Percentiles rank a stretch among this genome's conserved stretches.
These are phyloP conservation scores for Neolamprologus toae DNA, from an alignment of 2,113 vertebrate genomes.

Conservation along the genomic window DNA sequence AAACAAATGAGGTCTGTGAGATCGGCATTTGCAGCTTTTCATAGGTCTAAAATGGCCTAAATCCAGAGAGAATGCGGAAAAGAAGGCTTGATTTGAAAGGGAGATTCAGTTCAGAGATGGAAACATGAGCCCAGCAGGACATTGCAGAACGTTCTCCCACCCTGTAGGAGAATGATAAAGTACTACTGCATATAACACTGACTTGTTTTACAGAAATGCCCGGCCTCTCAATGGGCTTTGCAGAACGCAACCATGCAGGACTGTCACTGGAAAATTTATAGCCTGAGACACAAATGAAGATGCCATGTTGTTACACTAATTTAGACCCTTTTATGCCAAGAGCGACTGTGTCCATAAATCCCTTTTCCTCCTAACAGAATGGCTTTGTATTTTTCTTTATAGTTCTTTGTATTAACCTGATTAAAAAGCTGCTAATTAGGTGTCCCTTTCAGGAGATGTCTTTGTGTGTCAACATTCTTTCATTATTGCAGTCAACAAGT, in stretches of 20 bases:
- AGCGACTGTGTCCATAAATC: background rate
- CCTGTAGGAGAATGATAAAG: background rate
- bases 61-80: slow-evolving; percentile 12
- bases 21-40: slow-evolving; percentile 50
- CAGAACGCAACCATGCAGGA: background rate
- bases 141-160: background rate
- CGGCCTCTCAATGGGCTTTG: background rate
- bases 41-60: slow-evolving; percentile 34
- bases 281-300: background rate
- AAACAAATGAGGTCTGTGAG: slow-evolving; percentile 51
- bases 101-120: slow-evolving; percentile 9
- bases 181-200: background rate
- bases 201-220: background rate
- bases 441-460: background rate
- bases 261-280: background rate
- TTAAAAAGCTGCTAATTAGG: background rate
- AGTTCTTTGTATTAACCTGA: background rate
- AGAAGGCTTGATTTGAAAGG: slow-evolving; percentile 6
- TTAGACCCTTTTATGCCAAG: background rate
- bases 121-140: slow-evolving; percentile 14
- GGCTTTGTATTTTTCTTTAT: background rate
- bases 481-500: slow-evolving; percentile 31
- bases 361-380: background rate
- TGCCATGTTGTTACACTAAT: background rate
- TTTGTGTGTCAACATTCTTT: background rate